A percentile compares a stretch with the other conserved stretches of the same genome.
Conservation (phyloP, 2,888 invertebrate species). For the Pollenia amentaria region DNA sequence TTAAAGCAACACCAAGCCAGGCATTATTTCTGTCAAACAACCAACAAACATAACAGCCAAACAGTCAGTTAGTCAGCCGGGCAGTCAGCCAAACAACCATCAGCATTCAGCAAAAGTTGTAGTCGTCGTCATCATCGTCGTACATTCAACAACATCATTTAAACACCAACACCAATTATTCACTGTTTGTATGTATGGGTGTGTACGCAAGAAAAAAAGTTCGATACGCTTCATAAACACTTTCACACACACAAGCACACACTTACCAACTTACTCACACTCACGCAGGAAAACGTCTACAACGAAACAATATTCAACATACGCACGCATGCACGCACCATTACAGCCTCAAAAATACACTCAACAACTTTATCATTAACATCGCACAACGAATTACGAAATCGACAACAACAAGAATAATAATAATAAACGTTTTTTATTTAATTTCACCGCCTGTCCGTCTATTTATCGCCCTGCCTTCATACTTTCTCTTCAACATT, state of each 20-base stretch:
- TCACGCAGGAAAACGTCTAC: constrained; percentile 23
- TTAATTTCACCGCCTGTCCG: constrained; percentile 13
- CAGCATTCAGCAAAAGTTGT: constrained; percentile 4
- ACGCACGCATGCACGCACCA: not conserved
- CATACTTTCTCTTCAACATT: not conserved
- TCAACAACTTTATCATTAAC: constrained; percentile 69
- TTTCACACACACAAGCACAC: constrained; percentile 35
- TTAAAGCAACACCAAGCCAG: constrained; percentile 34
- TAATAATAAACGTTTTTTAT: constrained; percentile 52
- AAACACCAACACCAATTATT: constrained; percentile 58
- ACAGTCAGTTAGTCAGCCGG: constrained; percentile 22
- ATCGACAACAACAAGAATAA: constrained; percentile 37
- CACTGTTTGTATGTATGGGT: constrained; percentile 53
- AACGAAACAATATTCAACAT: not conserved
- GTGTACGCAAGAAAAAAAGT: constrained; percentile 35
- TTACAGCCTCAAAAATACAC: constrained; percentile 39
- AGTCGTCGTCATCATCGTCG: constrained; percentile 13
- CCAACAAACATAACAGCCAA: constrained; percentile 23
- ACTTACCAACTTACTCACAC: not conserved
- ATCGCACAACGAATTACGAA: constrained; percentile 56
- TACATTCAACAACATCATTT: constrained; percentile 70
- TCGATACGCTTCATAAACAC: constrained; percentile 46
- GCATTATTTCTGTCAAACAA: constrained; percentile 37
- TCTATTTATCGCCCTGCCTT: constrained; percentile 10
- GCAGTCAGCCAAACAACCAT: constrained; percentile 21